Base-by-base conservation (phyloP, 64 coral and sea anemone genomes). In the Stichodactyla helianthus region DNA sequence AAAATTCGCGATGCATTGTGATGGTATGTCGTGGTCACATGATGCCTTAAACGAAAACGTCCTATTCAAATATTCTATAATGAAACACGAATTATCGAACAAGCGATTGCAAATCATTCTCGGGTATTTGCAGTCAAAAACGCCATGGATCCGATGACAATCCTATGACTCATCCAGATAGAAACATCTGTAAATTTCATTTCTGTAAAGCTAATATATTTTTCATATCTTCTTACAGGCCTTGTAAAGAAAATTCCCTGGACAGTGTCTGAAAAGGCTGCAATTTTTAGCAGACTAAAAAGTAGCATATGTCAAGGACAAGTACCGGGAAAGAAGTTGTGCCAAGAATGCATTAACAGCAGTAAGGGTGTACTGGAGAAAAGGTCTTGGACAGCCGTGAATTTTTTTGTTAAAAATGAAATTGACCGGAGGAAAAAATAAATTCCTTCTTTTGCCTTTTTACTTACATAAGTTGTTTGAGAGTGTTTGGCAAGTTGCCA, bases 361-460 rank as follows among this genome's bases (percentile, higher is more conserved):
- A 70, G 84, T 27, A 61, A 65, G 9, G 58, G 84, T 44, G 84
- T 51, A 28, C 84, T 86, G 16, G 53, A 52, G 11, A 87, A 53
- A 52, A 58, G 85, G 17, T n/a, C 22, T 64, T 86, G 84, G 84
- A 65, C 84, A 65, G 56, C 56, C 16, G 44, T 86, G 4, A 86
- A 86, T 13, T 86, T 63, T 65, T 87, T 76, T 53, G 68, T 87
- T 71, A 87, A 87, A 71, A 87, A 87, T 87, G 85, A 51, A 53
- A 87, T 87, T 5, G 12, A 77, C 64, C 59, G 85, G 7, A 82
- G 80, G 51, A 82, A 82, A 56, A 64, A 64, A 5, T 64, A 64
- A 64, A 64, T 64, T 64, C 55, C 4, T 57, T 57, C 55, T 57
- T 57, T 57, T 57, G 4, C 55, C 55, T 57, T 57, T 57, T 57